Evolutionary conservation across 2,888 invertebrate species (phyloP), one percentile per base, ranked within the genome.

Genomic region (Rhagophthalmus giganteus): DNA sequence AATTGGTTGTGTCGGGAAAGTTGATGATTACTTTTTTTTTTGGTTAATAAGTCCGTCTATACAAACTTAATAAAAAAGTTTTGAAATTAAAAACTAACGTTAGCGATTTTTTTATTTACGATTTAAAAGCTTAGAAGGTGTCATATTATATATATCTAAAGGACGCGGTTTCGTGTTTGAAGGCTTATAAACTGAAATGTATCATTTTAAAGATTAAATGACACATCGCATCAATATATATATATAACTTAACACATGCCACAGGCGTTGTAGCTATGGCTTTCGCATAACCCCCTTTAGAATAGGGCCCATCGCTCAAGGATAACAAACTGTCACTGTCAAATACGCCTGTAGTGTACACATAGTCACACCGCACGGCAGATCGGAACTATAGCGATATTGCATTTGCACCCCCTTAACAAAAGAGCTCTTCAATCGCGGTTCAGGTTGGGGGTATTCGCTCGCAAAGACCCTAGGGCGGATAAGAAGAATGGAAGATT

Each of bases 291-390:
- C 31, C 12, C 46, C 20, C 28, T 41, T 31, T 35, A 32, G 41
- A 41, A 53, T 47, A 27, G 46, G 40, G 33, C 26, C 14, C 48
- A 41, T 44, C 44, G 27, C 32, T 53, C 25, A 35, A 13, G 42
- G 41, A 42, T 53, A 46, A 53, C 47, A 48, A 48, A 54, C 48
- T 49, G 54, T 54, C 48, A 54, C 25, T 54, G 54, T 54, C 48
- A 54, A 44, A 45, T 15, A 34, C 30, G 35, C 27, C 45, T 47
- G 42, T 32, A 42, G 38, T 33, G 47, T 42, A 42, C 42, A 47
- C 45, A 45, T 32, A 10, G 11, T 16, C 31, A 35, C 46, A 30
- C 40, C 39, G 25, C 38, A 25, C 16, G 26, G 14, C 24, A 35
- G 26, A 30, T 34, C 38, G 24, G 28, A 20, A 33, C 28, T 41